Base-by-base conservation (phyloP, 2,888 invertebrate species). In the Hesperia comma region DNA sequence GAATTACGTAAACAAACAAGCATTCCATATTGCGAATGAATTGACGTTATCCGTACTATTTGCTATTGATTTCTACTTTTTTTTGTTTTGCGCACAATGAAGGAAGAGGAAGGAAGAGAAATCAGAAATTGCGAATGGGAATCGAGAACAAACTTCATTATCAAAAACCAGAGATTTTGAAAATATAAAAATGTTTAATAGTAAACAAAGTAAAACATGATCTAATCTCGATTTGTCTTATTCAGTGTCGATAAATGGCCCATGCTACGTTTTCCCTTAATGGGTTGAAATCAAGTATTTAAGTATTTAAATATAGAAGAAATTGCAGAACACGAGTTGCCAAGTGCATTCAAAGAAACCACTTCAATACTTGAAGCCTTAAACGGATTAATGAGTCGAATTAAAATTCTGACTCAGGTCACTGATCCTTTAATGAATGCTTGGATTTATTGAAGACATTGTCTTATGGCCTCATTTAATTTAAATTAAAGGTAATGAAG, bases 321-420 rank as follows among this genome's bases (percentile, higher is more conserved):
- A 26, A 53, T 4, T 17, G 19, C 10, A 49, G 8, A 26, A 26
- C 2, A 53, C 53, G 43, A 40, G 5, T 12, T 37, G 3, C 15
- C 40, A 26, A 41, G 12, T 41, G 54, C 55, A 63, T 37, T 58
- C 15, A 37, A 32, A 57, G 41, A 49, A 33, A 10, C 49, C n/a
- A 32, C n/a, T 21, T 10, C n/a, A 49, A 17, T 19, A 49, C 33
- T 61, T 53, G 53, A 15, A 32, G 8, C 57, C 58, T 58, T 55
- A 46, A 55, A 63, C 19, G 63, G 61, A 63, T 67, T 67, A 63
- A 70, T 67, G 19, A 70, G 66, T 53, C 66, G 19, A 68, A 67
- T 70, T 66, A 63, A 68, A 68, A 51, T 40, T 63, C 46, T 14
- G 21, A 63, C 15, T 37, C 58, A 61, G 70, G 61, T 67, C 67